A percentile compares a stretch with the other conserved stretches of the same genome.
phyloP scores from a whole-genome alignment of 2,797 vertebrate genomes.

The Sebastes oblongus region DNA sequence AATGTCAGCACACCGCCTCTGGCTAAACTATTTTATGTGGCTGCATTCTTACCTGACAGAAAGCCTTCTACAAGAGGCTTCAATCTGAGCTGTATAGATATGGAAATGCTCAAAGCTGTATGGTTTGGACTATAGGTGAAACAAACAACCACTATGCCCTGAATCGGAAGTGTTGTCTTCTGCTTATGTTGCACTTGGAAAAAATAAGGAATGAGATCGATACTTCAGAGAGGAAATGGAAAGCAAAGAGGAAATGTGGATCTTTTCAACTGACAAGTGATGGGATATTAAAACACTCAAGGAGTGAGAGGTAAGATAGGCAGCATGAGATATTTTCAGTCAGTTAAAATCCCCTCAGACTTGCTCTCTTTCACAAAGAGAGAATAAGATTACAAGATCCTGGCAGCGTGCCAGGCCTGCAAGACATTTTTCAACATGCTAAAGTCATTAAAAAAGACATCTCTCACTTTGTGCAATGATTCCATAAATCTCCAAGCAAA shows the following conservation, averaged over 20 bases:
- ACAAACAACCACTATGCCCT: background rate
- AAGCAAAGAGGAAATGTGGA: background rate
- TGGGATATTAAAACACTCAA: background rate
- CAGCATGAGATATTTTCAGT: conserved; percentile 12
- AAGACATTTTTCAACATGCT: conserved; percentile 19
- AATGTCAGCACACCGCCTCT: background rate
- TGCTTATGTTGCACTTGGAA: background rate
- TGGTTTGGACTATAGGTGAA: background rate
- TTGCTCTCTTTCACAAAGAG: background rate
- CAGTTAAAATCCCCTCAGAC: conserved; percentile 11
- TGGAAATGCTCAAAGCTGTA: background rate
- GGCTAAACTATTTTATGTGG: background rate
- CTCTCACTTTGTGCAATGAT: background rate
- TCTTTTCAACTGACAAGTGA: background rate
- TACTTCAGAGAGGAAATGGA: background rate
- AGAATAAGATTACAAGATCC: background rate
- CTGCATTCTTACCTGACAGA: conserved; percentile 20
- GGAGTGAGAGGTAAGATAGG: background rate
- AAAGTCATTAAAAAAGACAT: conserved; percentile 15
- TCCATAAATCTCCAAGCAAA: background rate
- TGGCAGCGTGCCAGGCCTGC: conserved; percentile 8
- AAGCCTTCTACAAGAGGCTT: background rate
- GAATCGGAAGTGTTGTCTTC: background rate
- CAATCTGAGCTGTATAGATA: background rate
- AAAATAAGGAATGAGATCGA: background rate